Base-by-base conservation (phyloP, 2,113 vertebrate genomes). In the Calidris pugnax region DNA sequence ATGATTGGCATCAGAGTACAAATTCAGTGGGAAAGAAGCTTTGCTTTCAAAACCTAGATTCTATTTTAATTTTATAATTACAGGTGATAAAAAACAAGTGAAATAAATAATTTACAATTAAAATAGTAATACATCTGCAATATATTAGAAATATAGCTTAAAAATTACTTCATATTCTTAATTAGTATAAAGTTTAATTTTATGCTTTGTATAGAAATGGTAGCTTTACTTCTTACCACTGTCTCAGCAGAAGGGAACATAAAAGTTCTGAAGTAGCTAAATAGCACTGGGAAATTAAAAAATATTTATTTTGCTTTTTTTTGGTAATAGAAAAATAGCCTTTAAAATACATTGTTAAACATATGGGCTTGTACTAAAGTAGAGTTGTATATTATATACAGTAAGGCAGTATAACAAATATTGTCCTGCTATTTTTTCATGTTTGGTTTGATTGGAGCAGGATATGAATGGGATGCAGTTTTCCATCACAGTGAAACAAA, bases 311-410 rank as follows among this genome's bases (percentile, higher is more conserved):
- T 98, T 97, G 72, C 63, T 43, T 64, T 89, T 94, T 72, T 78
- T 56, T 59, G 20, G 69, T 91, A 75, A 91, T 98, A 98, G 96
- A 98, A 98, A 98, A 98, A 98, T 98, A 98, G 93, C 94, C 80
- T 97, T 97, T 93, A 98, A 98, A 98, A 98, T 97, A 98, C 78
- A 85, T 73, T 90, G 93, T 96, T 95, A 95, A 96, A 90, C 69
- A 84, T 89, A 88, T 2, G 93, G 97, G 97, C 73, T 93, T 96
- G 45, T 98, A 98, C 56, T 98, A 97, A 97, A 97, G 96, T 96
- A 95, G 94, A 92, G 74, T 97, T 95, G 14, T 93, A 32, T 98
- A 94, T 90, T 97, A 97, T 98, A 72, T 98, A 98, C 98, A 98
- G 84, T 98, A 98, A 98, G 98, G 98, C 98, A 97, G 80, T 95